These are phyloP conservation scores for Lepilemur ruficaudatus DNA, from an alignment of 2,797 vertebrate genomes.

Conservation along the genomic window DNA sequence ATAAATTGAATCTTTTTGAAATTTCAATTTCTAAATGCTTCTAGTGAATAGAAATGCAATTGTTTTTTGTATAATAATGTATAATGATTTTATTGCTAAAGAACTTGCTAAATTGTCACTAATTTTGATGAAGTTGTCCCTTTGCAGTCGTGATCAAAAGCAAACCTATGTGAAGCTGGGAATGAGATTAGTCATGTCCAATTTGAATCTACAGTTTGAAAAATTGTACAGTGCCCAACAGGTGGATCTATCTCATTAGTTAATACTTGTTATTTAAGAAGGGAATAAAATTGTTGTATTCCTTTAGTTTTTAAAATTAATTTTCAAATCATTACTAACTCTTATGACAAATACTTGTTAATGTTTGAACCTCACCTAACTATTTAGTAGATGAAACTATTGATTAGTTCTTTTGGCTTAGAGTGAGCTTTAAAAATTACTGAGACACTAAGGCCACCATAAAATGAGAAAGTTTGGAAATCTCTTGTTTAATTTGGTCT, in stretches of 20 bases:
- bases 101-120: background rate
- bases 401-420: background rate
- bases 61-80: background rate
- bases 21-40: background rate
- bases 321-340: background rate
- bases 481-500: background rate
- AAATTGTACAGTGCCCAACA: background rate
- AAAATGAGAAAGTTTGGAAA: background rate
- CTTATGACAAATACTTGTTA: background rate
- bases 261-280: background rate
- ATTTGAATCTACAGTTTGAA: background rate
- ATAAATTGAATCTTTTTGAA: constrained; percentile 9
- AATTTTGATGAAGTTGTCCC: background rate
- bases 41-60: background rate
- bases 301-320: background rate
- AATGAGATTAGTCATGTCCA: background rate
- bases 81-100: background rate
- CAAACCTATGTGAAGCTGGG: background rate
- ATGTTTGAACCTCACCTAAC: background rate
- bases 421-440: background rate
- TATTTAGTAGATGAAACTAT: background rate
- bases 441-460: background rate
- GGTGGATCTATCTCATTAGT: background rate
- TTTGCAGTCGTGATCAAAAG: background rate
- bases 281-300: background rate